Percentiles rank a stretch among this genome's conserved stretches.
Conservation (phyloP, 2,797 vertebrate species). For the Acropternis orthonyx region DNA sequence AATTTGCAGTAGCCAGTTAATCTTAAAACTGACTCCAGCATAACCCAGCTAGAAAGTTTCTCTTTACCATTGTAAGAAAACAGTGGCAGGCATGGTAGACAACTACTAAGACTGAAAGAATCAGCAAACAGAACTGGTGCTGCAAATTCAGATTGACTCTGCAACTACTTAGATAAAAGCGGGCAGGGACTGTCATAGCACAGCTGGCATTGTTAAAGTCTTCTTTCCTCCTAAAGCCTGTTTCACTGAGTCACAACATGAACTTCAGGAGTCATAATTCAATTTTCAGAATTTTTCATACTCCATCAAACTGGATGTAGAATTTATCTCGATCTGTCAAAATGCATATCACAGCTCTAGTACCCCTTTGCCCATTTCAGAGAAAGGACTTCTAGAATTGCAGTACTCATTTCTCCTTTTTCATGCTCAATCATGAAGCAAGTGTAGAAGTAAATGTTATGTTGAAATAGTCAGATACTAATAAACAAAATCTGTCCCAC, state of each 20-base stretch:
- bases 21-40: background rate
- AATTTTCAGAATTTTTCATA: background rate
- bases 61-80: background rate
- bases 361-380: background rate
- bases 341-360: background rate
- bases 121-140: background rate
- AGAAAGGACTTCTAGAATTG: background rate
- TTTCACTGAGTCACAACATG: background rate
- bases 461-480: background rate
- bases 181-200: background rate
- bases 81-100: background rate
- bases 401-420: background rate
- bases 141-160: background rate
- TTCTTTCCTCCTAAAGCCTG: background rate
- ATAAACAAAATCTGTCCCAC: background rate
- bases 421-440: background rate
- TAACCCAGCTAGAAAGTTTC: background rate
- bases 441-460: background rate
- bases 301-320: background rate
- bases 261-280: background rate
- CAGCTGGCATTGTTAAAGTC: background rate
- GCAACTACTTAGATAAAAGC: background rate
- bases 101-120: background rate
- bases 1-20: background rate
- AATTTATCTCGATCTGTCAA: background rate